These are phyloP conservation scores for Mya arenaria DNA, from an alignment of 1,140 invertebrate species.

Conservation along the genomic window DNA sequence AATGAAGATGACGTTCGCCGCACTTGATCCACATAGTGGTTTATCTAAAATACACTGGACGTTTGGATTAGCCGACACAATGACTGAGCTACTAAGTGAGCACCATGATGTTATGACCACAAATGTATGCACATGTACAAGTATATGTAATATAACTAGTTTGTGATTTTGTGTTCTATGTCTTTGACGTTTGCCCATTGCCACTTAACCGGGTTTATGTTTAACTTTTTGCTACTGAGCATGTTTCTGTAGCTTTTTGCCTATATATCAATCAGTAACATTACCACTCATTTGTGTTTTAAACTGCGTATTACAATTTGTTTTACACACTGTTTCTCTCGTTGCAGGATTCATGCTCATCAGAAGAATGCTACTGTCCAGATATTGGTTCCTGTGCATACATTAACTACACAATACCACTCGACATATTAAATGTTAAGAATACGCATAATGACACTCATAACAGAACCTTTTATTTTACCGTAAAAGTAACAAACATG, in stretches of 20 bases:
- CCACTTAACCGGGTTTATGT: too few species aligned
- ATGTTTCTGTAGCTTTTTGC: too few species aligned
- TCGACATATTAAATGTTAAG: slow-evolving; percentile 49
- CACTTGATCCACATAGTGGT: slow-evolving; percentile 65
- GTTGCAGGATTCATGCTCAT: background rate
- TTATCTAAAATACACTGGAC: slow-evolving; percentile 49
- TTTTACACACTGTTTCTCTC: background rate
- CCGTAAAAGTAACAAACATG: slow-evolving; percentile 56
- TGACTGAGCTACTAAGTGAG: background rate
- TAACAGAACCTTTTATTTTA: slow-evolving; percentile 59
- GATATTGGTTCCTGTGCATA: slow-evolving; percentile 49
- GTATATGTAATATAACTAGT: background rate
- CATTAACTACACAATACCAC: slow-evolving; percentile 42
- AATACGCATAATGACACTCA: slow-evolving; percentile 60
- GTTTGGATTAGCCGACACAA: slow-evolving; percentile 26
- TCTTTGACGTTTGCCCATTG: too few species aligned
- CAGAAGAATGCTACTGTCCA: slow-evolving; percentile 54
- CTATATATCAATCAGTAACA: too few species aligned
- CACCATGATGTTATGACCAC: background rate
- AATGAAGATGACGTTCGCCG: slow-evolving; percentile 63
- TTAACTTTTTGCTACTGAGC: too few species aligned
- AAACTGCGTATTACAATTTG: background rate
- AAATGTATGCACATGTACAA: background rate
- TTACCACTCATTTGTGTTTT: too few species aligned
- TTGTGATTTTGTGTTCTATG: background rate